Percentiles rank a stretch among this genome's conserved stretches.
These are phyloP conservation scores for Esperia sulphurella DNA, from an alignment of 2,888 invertebrate species.

Conservation along the genomic window DNA sequence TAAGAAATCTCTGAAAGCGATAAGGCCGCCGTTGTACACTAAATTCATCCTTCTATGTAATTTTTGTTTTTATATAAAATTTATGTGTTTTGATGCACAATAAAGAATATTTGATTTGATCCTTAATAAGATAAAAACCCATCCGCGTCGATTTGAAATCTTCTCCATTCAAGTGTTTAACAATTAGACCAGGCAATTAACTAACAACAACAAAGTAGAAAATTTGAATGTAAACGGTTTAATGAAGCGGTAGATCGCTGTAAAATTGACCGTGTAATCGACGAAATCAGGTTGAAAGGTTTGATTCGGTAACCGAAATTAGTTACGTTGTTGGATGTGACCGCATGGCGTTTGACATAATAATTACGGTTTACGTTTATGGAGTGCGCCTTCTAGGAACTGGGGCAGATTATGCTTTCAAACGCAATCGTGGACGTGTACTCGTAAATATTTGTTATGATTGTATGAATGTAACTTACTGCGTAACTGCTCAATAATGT, in stretches of 20 bases:
- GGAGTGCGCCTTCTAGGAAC: conserved; percentile 5
- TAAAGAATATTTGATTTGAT: too few species aligned
- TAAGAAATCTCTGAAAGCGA: too few species aligned
- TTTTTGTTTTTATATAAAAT: too few species aligned
- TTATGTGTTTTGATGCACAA: too few species aligned
- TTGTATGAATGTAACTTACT: too few species aligned
- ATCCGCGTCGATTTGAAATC: too few species aligned
- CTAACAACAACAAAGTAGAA: not conserved
- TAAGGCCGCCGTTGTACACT: too few species aligned
- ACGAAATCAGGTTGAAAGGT: conserved; percentile 9
- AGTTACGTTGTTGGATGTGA: conserved; percentile 1
- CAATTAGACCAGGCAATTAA: too few species aligned
- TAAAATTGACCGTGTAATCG: conserved; percentile 29
- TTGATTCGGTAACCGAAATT: conserved; percentile 7
- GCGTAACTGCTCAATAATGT: too few species aligned
- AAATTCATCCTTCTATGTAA: too few species aligned
- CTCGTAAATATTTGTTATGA: not conserved
- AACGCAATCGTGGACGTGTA: not conserved
- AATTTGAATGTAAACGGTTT: not conserved
- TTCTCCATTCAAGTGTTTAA: too few species aligned
- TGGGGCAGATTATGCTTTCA: conserved; percentile 1
- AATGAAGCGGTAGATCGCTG: conserved; percentile 12
- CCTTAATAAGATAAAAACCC: too few species aligned
- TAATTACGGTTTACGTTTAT: conserved; percentile 1
- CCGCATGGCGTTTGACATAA: conserved; percentile 10